Evolutionary conservation across 2,888 invertebrate genomes (phyloP), one percentile per base, ranked within the genome.

Genomic region (Tachina lurida): DNA sequence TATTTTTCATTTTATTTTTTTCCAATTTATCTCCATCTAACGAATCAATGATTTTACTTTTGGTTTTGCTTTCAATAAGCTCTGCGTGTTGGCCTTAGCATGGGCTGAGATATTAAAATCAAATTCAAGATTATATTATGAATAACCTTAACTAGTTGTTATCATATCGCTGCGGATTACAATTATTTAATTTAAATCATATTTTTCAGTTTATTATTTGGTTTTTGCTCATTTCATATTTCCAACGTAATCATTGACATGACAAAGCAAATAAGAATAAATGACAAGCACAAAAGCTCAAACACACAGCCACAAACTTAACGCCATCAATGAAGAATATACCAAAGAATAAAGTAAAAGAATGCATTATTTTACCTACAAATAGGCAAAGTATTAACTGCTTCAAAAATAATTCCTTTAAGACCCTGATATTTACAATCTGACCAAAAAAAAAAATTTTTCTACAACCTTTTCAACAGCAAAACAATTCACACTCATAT

Each of bases 261-360:
- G 80, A n/a, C 58, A 52, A 78, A 80, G n/a, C n/a, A 78, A 58
- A 70, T 54, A 3, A 63, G 78, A 81, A 68, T 81, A 74, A 70
- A 74, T 58, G 73, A 78, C 63, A 78, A 85, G 70, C 84, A 22
- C 10, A 12, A n/a, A 76, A 74, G 43, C 54, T 74, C 2, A 67
- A 54, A 22, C 10, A n/a, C 52, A 65, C 45, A 17, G 3, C 9
- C 10, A 56, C 13, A 7, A 31, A 31, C 1, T 31, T 41, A 17
- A 54, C 10, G 43, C 10, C 13, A 22, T 31, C 9, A 49, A 31
- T 58, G 9, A 43, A 45, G 15, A 19, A 77, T 70, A 43, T 22
- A 63, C n/a, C n/a, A 12, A 3, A 3, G 3, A 3, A 9, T 3
- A 2, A 49, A 22, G 0, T 68, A 68, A 77, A 49, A n/a, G 77